Base-by-base conservation (phyloP, 2,797 vertebrate genomes). In the Harpagifer antarcticus region DNA sequence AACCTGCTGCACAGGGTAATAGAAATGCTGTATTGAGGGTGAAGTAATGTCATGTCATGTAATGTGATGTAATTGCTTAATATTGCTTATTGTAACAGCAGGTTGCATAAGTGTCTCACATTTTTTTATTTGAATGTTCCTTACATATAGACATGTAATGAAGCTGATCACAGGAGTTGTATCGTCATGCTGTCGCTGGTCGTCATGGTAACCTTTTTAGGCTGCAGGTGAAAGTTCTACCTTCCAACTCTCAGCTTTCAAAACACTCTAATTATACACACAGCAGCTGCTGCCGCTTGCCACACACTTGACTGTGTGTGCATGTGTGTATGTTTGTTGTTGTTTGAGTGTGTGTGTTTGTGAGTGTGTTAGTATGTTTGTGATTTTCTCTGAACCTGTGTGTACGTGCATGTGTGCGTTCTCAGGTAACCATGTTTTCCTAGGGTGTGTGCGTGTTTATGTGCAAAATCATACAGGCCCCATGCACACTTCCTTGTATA, bases 191-290 rank as follows among this genome's bases (percentile, higher is more conserved):
- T 77, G 77, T 53, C 61, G 44, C 56, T 67, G 73, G 85, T 86
- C 82, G 87, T 76, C 86, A 79, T 82, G 84, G 83, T 56, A 85
- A 91, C 80, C 54, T 56, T 69, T 27, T 79, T 63, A 74, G 66
- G 75, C 71, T 88, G 82, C 89, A 93, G 93, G 91, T 93, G 88
- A 89, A 91, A 80, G 87, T 88, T 72, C 76, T 83, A 78, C 78
- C 69, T 55, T 80, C 72, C 6, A 2, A 82, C 86, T 90, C 87
- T 93, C 87, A 73, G 86, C 88, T 93, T 94, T 92, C 91, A 93
- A 93, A 94, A 92, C 88, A 87, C 71, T 91, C 93, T 94, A 94
- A 93, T 90, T 91, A 92, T 94, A 94, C 76, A 89, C 90, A 72
- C 88, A 88, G 84, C 92, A 94, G 91, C 93, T 92, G 93, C 90